phyloP scores from a whole-genome alignment of 64 coral and sea anemone species.

The Acropora yongei region DNA sequence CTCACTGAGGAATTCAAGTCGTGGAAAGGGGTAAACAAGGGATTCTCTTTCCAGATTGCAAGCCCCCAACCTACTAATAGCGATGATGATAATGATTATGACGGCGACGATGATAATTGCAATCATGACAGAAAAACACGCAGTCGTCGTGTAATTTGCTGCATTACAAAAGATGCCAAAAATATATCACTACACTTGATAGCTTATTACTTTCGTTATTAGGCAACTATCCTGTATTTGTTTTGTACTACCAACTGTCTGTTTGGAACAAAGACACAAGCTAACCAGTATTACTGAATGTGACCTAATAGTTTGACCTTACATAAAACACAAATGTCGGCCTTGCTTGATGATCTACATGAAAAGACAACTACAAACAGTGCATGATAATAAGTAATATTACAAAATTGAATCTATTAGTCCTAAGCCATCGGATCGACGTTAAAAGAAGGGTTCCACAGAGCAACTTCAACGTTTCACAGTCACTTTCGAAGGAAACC shows the following conservation, averaged over 20 bases:
- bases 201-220: not conserved
- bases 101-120: no score
- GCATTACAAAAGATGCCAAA: not conserved
- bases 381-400: not conserved
- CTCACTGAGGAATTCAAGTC: no score
- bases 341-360: not conserved
- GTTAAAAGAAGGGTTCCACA: not conserved
- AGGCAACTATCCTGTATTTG: not conserved
- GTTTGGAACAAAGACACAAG: not conserved
- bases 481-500: no score
- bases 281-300: not conserved
- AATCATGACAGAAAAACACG: no score
- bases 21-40: no score
- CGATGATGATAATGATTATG: no score
- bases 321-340: slow-evolving; percentile 3
- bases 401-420: not conserved
- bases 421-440: no score
- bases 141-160: not conserved
- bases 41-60: no score
- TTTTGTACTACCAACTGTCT: not conserved
- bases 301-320: not conserved
- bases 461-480: not conserved
- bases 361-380: slow-evolving; percentile 1
- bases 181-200: not conserved
- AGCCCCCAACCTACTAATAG: no score